Base-by-base conservation (phyloP, 1,140 invertebrate species). In the Papilio dardanus region DNA sequence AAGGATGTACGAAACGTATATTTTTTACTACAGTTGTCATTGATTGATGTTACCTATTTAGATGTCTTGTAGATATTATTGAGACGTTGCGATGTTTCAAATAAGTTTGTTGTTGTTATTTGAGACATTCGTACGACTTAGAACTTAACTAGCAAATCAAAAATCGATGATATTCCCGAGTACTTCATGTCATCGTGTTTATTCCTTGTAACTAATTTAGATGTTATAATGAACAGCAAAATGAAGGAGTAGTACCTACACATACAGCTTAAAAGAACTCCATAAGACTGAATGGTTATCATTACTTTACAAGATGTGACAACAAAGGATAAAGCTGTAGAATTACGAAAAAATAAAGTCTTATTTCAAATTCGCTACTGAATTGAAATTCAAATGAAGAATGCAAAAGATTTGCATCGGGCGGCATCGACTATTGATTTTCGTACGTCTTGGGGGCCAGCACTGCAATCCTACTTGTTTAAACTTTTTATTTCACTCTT, bases 401-500 rank as follows among this genome's bases (percentile, higher is more conserved):
- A 87, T 91, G 90, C 89, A 89, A 82, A 79, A 85, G 83, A 92
- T 93, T 93, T 93, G 91, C 91, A 93, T 91, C 89, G 85, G 83
- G 78, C 84, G 83, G 84, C 86, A 87, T 92, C 88, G 87, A 80
- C 83, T 92, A 93, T 93, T 91, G 91, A 92, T 93, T 93, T 92
- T 92, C 83, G 76, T 83, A 79, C 89, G 83, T 93, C 90, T 92
- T 92, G 85, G 89, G 90, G 86, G 89, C 86, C 66, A 81, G 74
- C 82, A 85, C 83, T 89, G 88, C 90, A 92, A 87, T 92, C 85
- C 81, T 84, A 91, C 90, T 92, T 93, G 90, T 93, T 93, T 93
- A 93, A 93, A 93, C 89, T 93, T 93, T 92, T 92, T 92, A 93
- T 93, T 92, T 92, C 87, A 89, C 90, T 93, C 91, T 92, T 88